Evolutionary conservation across 2,797 vertebrate genomes (phyloP), one percentile per base, ranked within the genome.

Genomic region (Apodemus agrarius): DNA sequence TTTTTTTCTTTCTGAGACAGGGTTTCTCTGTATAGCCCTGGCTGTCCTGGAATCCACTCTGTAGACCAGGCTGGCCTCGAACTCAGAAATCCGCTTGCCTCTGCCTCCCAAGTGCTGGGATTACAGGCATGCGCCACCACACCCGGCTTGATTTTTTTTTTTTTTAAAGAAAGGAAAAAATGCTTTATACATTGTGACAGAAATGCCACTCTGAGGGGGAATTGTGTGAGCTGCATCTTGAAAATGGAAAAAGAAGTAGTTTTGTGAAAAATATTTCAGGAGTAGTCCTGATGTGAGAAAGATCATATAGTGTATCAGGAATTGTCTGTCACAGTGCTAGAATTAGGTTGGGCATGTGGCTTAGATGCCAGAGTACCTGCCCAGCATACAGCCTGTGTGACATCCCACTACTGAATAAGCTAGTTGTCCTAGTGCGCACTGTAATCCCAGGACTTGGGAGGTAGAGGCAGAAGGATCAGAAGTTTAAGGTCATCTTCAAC

Each of bases 101-200:
- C n/a, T n/a, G n/a, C n/a, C n/a, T n/a, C n/a, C n/a, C n/a, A n/a
- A n/a, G n/a, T n/a, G n/a, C n/a, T n/a, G n/a, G n/a, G n/a, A n/a
- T n/a, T n/a, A n/a, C n/a, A n/a, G n/a, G n/a, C n/a, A n/a, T n/a
- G n/a, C n/a, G n/a, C n/a, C n/a, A n/a, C n/a, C n/a, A n/a, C n/a
- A n/a, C n/a, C n/a, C n/a, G n/a, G n/a, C n/a, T n/a, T n/a, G n/a
- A n/a, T 0, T 67, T 34, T 67, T 0, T 31, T 34, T 67, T 1
- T 69, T 19, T 69, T 67, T 67, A 31, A 67, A 84, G 78, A 87
- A 95, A 31, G 61, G 61, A 65, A 91, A 76, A 90, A 57, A 31
- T 93, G 17, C 85, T 84, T 95, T 92, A 90, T 40, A 75, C 12
- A 46, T 95, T 92, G 26, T 90, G 54, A 85, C 79, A 11, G 34